These are phyloP conservation scores for Anoplophora glabripennis DNA, from an alignment of 1,140 invertebrate species.

Conservation along the genomic window DNA sequence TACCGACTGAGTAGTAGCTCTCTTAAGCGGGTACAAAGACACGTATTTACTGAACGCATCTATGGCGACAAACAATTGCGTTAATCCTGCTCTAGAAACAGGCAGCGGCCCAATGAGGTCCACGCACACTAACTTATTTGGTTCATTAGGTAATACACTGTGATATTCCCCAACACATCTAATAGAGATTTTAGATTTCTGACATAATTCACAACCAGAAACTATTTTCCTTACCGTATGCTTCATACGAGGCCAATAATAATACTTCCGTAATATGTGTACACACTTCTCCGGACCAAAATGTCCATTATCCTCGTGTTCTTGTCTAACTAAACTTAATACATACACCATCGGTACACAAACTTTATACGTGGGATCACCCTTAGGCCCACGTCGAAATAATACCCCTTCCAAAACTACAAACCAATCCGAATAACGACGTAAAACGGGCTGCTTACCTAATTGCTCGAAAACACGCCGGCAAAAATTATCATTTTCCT, in stretches of 20 bases:
- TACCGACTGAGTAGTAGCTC: background rate
- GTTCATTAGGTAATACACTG: background rate
- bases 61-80: background rate
- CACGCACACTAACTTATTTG: background rate
- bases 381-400: too few relatives aligned
- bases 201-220: slow-evolving; percentile 7
- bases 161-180: background rate
- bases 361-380: background rate
- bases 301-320: background rate
- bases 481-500: background rate
- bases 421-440: background rate
- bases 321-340: background rate
- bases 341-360: background rate
- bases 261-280: background rate
- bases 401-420: background rate
- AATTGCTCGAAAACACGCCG: background rate
- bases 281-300: background rate
- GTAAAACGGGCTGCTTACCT: background rate
- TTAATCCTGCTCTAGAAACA: background rate
- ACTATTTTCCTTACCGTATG: background rate
- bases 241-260: background rate
- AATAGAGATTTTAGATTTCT: background rate
- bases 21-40: background rate
- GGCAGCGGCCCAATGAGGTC: slow-evolving; percentile 6
- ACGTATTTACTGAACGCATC: slow-evolving; percentile 4